Evolutionary conservation across 2,888 invertebrate species (phyloP).

Genomic region (Epistrophe eligans): DNA sequence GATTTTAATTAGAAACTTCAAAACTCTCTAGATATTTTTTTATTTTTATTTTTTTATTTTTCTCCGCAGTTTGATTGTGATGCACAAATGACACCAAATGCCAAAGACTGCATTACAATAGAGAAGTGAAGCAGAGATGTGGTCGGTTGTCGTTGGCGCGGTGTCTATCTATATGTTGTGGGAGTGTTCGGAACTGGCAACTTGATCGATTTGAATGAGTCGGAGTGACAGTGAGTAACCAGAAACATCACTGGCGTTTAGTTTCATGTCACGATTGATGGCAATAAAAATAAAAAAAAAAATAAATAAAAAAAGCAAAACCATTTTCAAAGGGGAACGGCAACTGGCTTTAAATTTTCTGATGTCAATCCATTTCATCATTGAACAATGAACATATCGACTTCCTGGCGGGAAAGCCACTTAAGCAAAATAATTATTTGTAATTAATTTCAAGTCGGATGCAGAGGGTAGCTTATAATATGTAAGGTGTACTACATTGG

Average conservation of each 20-base stretch:
- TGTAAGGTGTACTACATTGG: background rate
- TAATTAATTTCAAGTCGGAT: slow-evolving; percentile 61
- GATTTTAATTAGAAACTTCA: slow-evolving; percentile 69
- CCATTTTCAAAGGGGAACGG: slow-evolving; percentile 6
- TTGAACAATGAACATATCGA: slow-evolving; percentile 61
- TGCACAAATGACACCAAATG: slow-evolving; percentile 22
- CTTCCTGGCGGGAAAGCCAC: slow-evolving; percentile 69
- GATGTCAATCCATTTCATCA: slow-evolving; percentile 46
- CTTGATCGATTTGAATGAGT: slow-evolving; percentile 58
- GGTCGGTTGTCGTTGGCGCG: background rate
- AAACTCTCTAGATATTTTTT: slow-evolving; percentile 31
- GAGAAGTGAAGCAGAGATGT: slow-evolving; percentile 17
- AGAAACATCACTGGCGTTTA: slow-evolving; percentile 42
- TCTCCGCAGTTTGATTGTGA: slow-evolving; percentile 50
- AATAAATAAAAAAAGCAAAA: background rate
- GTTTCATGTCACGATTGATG: slow-evolving; percentile 67
- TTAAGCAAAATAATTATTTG: slow-evolving; percentile 64
- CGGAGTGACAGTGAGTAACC: slow-evolving; percentile 53
- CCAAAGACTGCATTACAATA: slow-evolving; percentile 10
- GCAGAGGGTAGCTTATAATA: slow-evolving; percentile 29
- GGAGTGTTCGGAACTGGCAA: slow-evolving; percentile 53
- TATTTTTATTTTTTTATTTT: background rate
- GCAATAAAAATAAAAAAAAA: slow-evolving; percentile 54
- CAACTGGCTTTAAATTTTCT: slow-evolving; percentile 27
- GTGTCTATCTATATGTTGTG: slow-evolving; percentile 18